Conservation (phyloP, 2,888 invertebrate species). For the Orthosia cruda region DNA sequence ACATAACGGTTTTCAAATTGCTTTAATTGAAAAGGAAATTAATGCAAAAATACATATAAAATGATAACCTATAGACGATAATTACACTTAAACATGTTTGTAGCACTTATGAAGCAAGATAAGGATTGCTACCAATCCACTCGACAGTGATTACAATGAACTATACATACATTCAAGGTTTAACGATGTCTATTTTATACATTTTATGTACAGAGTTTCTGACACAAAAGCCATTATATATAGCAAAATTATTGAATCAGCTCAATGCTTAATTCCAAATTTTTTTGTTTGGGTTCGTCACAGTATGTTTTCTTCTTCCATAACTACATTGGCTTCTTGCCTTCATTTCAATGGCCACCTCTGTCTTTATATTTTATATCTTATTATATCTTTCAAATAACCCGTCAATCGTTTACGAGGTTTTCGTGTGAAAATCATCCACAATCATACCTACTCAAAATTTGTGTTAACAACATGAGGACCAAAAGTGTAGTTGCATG, state of each 20-base stretch:
- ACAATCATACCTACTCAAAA: no score
- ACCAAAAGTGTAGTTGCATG: no score
- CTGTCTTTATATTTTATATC: no score
- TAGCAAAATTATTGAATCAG: neutral
- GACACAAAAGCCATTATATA: neutral
- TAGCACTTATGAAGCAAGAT: constrained; percentile 15
- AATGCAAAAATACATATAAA: neutral
- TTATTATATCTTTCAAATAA: no score
- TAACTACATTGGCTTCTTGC: no score
- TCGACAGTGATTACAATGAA: constrained; percentile 31
- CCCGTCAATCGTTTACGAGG: no score
- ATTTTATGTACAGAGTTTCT: neutral
- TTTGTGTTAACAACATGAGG: no score
- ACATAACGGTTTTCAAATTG: neutral
- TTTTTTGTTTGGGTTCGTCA: no score
- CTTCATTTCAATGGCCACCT: no score
- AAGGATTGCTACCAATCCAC: constrained; percentile 15
- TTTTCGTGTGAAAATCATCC: no score
- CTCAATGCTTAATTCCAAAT: no score
- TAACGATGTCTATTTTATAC: constrained; percentile 4
- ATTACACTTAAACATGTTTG: constrained; percentile 7
- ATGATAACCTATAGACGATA: constrained; percentile 3
- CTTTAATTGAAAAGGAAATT: neutral
- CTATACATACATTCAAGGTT: constrained; percentile 1
- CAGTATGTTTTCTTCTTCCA: no score